phyloP scores from a whole-genome alignment of 2,888 invertebrate genomes.

The Lasius platythorax region DNA sequence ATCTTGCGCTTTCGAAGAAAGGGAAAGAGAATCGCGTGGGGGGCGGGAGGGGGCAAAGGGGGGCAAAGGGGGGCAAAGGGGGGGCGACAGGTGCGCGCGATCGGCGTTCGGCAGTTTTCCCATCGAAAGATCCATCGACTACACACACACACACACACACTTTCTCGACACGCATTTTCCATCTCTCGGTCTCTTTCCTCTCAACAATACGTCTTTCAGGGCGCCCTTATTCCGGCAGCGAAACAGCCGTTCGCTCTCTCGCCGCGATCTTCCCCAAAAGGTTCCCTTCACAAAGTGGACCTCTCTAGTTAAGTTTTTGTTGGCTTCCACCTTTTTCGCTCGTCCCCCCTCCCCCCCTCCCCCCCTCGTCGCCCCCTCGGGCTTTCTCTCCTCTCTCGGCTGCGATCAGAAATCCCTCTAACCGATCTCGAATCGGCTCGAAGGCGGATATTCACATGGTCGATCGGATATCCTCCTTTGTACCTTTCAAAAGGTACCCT shows the following conservation, averaged over 20 bases:
- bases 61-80: too few relatives aligned
- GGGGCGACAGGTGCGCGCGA: conserved; percentile 13
- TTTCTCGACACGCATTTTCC: conserved; percentile 65
- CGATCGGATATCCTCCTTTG: conserved; percentile 61
- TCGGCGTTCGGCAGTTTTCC: conserved; percentile 10
- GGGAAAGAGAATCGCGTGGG: background rate
- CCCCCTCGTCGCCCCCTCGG: background rate
- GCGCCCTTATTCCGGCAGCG: conserved; percentile 67
- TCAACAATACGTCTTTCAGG: conserved; percentile 66
- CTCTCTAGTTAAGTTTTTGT: conserved; percentile 75
- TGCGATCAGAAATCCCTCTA: conserved; percentile 67
- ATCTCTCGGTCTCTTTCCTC: conserved; percentile 54
- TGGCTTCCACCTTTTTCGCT: conserved; percentile 64
- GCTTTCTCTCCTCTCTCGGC: conserved; percentile 15
- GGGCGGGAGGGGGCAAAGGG: too few relatives aligned
- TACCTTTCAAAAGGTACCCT: conserved; percentile 28
- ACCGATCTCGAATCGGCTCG: conserved; percentile 65
- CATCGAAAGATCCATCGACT: background rate
- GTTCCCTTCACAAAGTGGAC: conserved; percentile 73
- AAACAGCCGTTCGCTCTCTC: conserved; percentile 66
- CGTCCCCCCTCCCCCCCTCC: background rate
- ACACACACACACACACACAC: background rate
- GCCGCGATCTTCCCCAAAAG: conserved; percentile 73
- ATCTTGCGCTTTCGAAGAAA: background rate
- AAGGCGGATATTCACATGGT: conserved; percentile 56